These are phyloP conservation scores for Macquaria ambigua DNA, from an alignment of 2,113 vertebrate genomes.

Conservation along the genomic window DNA sequence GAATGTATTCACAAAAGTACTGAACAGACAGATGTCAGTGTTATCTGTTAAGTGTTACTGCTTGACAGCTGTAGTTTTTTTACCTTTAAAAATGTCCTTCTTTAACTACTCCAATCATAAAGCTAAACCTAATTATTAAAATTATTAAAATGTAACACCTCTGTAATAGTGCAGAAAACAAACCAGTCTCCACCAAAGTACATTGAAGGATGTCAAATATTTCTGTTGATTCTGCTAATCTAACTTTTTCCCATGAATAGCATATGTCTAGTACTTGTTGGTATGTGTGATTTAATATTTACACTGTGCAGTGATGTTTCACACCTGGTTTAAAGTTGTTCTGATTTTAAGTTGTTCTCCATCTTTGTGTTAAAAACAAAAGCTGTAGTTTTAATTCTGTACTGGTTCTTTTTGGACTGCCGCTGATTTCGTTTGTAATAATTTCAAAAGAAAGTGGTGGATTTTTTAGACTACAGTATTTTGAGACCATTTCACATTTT, in stretches of 20 bases:
- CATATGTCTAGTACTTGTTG: background rate
- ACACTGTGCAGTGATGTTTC: background rate
- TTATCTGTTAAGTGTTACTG: background rate
- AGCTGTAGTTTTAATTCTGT: background rate
- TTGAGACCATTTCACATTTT: background rate
- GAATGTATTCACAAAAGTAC: background rate
- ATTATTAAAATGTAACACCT: background rate
- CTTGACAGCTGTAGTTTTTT: background rate
- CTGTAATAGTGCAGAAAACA: background rate
- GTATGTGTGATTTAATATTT: background rate
- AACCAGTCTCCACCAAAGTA: background rate
- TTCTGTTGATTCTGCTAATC: background rate
- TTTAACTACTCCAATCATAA: background rate
- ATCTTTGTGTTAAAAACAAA: background rate
- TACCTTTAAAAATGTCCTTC: background rate
- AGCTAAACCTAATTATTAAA: background rate
- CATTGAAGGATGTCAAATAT: background rate
- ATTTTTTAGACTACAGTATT: background rate
- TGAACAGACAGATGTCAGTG: background rate
- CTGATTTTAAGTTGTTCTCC: background rate
- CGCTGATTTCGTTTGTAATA: background rate
- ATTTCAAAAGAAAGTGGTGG: background rate
- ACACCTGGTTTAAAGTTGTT: background rate
- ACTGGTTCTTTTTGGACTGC: background rate
- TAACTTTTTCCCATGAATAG: too few relatives aligned